Base-by-base conservation (phyloP, 2,888 invertebrate genomes). In the Abrostola tripartita region DNA sequence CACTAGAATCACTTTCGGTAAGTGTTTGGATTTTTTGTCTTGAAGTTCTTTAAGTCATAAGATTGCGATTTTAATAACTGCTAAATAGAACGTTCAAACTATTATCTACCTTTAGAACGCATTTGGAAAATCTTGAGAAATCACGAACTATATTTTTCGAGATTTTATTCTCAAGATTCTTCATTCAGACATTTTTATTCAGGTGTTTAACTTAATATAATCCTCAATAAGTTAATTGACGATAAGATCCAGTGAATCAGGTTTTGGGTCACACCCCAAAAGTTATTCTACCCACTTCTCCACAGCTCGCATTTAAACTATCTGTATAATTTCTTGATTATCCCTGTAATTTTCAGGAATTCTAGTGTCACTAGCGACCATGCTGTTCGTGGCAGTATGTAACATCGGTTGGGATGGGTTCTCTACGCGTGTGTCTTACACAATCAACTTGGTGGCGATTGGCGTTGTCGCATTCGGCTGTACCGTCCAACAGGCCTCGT, bases 401-500 rank as follows among this genome's bases (percentile, higher is more conserved):
- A 98, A 98, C 90, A 96, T 98, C 64, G 98, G 97, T 89, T 97
- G 97, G 96, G 97, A 98, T 78, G 95, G 97, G 35, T 98, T 98
- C 87, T 96, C 97, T 1, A 93, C 96, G 0, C 95, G 95, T n/a
- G 96, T 97, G 0, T 97, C 98, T 0, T 98, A 98, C 85, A 96
- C 96, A 35, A 96, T 98, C 55, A 98, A 98, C 88, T 93, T 98
- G 82, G 95, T 97, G 0, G 98, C 98, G 0, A 97, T 98, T 8
- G 98, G 97, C 1, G 95, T 98, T 47, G 97, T 98, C 0, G 98
- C 98, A 0, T 96, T 98, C 64, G 98, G 98, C 6, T 98, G 98
- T 84, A 98, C 98, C 95, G 97, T 98, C 64, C 98, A 98, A 90
- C 98, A 98, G 88, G 98, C 98, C 0, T 98, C 98, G 85, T 98